Base-by-base conservation (phyloP, 2,113 vertebrate species). In the Benitochromis conjunctus region DNA sequence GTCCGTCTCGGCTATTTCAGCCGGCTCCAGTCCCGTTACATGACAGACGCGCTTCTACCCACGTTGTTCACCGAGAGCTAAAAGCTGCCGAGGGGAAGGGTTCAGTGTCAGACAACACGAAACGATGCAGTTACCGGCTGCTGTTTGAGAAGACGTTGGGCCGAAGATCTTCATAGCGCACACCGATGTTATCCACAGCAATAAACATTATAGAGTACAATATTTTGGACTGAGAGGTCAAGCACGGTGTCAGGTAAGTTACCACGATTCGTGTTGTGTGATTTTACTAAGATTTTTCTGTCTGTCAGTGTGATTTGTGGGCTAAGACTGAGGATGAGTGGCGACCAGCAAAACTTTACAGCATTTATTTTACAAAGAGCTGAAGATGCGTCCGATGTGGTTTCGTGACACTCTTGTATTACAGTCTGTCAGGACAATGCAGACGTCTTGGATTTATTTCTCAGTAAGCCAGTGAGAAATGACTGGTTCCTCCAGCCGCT, bases 241-340 rank as follows among this genome's bases (percentile, higher is more conserved):
- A 91, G 92, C 88, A 95, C 95, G 92, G 93, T 93, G 92, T 95
- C 93, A 96, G 96, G 96, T 96, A 89, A 96, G 95, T 93, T 55
- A 34, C 5, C 79, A 6, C 34, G 7, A 77, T 82, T 78, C 26
- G 38, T 82, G 8, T 36, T 3, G 4, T 38, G n/a, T 46, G 7
- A 80, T 2, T n/a, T 55, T n/a, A 31, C 34, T 12, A 57, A 62
- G 3, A 51, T 83, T 80, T 54, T 55, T 74, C 3, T 79, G 46
- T 83, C 29, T 81, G 58, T 51, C 53, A 31, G 13, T 41, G 55
- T 58, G 36, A n/a, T 43, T 38, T 29, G 6, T 4, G 24, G 16
- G 9, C 16, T 60, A 31, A 48, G 31, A 31, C n/a, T 12, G 6
- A 48, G 31, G 31, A 21, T 29, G 29, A 24, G 62, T 56, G 36